These are phyloP conservation scores for Rhombomys opimus DNA, from an alignment of 2,113 vertebrate genomes.

Conservation along the genomic window DNA sequence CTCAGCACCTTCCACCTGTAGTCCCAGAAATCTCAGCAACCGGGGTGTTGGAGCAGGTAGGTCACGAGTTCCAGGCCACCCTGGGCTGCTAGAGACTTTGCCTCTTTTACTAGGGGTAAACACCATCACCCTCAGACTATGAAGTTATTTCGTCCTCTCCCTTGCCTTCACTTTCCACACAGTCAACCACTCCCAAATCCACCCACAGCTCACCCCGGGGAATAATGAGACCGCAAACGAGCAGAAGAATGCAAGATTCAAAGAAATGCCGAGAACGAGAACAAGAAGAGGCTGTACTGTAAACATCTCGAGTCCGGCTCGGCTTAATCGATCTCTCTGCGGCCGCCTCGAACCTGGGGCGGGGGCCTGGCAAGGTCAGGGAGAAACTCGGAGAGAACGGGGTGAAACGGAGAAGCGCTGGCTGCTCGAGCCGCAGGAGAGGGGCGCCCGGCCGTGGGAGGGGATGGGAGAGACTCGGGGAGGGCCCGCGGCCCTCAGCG, in stretches of 20 bases:
- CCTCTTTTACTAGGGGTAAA: constrained; percentile 15
- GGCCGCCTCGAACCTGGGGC: constrained; percentile 1
- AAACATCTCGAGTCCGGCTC: neutral
- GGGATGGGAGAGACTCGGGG: neutral
- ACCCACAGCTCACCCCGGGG: constrained; percentile 3
- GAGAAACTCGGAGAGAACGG: neutral
- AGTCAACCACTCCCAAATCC: constrained; percentile 47
- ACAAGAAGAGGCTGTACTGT: constrained; percentile 13
- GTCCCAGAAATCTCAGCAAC: neutral
- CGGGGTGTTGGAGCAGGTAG: neutral
- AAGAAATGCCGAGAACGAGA: constrained; percentile 42
- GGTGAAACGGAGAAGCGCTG: neutral
- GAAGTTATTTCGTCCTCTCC: constrained; percentile 32
- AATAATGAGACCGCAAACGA: neutral
- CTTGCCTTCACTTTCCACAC: constrained; percentile 47
- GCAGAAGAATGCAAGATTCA: constrained; percentile 13
- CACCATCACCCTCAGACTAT: neutral
- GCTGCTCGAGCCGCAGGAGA: neutral
- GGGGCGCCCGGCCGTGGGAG: neutral
- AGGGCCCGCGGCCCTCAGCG: neutral
- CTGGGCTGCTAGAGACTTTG: neutral
- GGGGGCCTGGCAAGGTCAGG: neutral
- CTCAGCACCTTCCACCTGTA: neutral
- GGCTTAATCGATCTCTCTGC: neutral
- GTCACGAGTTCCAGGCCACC: neutral